Evolutionary conservation across 2,888 invertebrate species (phyloP).

Genomic region (Cephus rjabovi): DNA sequence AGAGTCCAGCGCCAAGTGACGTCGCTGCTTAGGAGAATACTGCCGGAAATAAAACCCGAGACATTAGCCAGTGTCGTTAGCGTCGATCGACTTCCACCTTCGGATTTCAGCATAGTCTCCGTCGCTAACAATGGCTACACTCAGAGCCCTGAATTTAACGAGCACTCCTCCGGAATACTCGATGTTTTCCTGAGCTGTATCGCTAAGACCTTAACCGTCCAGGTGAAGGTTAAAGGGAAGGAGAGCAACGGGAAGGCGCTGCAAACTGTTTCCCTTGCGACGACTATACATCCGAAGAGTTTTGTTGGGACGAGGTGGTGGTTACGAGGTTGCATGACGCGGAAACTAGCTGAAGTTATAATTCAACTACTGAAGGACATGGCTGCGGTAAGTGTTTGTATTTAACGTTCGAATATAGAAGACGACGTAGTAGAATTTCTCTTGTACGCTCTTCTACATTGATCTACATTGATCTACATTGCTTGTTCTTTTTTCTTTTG

Average conservation of each 20-base stretch:
- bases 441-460: neutral
- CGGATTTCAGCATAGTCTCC: slow-evolving; percentile 81
- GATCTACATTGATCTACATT: neutral
- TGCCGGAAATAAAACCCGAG: slow-evolving; percentile 90
- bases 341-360: slow-evolving; percentile 89
- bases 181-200: slow-evolving; percentile 93
- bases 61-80: slow-evolving; percentile 83
- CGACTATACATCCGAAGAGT: slow-evolving; percentile 73
- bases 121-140: slow-evolving; percentile 68
- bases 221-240: slow-evolving; percentile 84
- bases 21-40: slow-evolving; percentile 85
- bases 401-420: slow-evolving; percentile 8
- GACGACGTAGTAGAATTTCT: neutral
- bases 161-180: slow-evolving; percentile 78
- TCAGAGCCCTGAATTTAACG: slow-evolving; percentile 67
- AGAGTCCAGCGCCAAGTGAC: slow-evolving; percentile 95
- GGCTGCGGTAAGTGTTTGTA: slow-evolving; percentile 79
- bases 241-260: slow-evolving; percentile 65
- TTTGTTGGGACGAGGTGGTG: slow-evolving; percentile 79
- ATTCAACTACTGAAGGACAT: slow-evolving; percentile 91
- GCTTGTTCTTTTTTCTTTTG: slow-evolving; percentile 8
- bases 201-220: slow-evolving; percentile 90
- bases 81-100: slow-evolving; percentile 77
- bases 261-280: slow-evolving; percentile 72
- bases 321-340: slow-evolving; percentile 84